Evolutionary conservation across 2,888 invertebrate species (phyloP).

Genomic region (Coremacera marginata): DNA sequence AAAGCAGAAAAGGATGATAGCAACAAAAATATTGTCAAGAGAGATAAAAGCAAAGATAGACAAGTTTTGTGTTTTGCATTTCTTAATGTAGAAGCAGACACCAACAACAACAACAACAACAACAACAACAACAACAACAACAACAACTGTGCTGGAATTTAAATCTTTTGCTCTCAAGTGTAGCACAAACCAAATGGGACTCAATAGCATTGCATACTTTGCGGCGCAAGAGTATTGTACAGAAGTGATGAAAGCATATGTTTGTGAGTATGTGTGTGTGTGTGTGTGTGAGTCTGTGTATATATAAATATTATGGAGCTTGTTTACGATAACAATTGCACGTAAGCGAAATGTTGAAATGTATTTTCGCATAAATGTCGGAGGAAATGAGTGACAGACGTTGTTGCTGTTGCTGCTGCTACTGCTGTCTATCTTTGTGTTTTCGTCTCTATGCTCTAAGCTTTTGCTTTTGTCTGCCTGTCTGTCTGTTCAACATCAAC

Average conservation of each 20-base stretch:
- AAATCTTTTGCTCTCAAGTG: background rate
- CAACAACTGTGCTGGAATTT: background rate
- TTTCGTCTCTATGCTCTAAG: background rate
- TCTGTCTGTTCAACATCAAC: background rate
- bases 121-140: background rate
- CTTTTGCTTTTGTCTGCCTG: background rate
- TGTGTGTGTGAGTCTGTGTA: no score
- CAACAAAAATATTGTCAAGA: background rate
- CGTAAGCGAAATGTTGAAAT: constrained; percentile 9
- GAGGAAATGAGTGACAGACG: background rate
- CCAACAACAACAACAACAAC: background rate
- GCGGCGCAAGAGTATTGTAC: background rate
- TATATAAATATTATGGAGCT: no score
- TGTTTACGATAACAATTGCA: background rate
- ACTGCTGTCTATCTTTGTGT: background rate
- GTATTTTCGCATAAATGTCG: constrained; percentile 9
- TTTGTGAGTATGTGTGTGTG: background rate
- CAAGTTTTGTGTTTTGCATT: background rate
- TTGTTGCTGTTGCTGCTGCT: background rate
- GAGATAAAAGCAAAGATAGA: background rate
- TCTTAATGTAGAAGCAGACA: background rate
- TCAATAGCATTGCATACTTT: constrained; percentile 18
- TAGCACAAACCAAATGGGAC: background rate
- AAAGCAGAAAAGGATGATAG: background rate
- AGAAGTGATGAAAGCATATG: background rate